Base-by-base conservation (phyloP, 2,113 vertebrate genomes). In the Lophura nycthemera region DNA sequence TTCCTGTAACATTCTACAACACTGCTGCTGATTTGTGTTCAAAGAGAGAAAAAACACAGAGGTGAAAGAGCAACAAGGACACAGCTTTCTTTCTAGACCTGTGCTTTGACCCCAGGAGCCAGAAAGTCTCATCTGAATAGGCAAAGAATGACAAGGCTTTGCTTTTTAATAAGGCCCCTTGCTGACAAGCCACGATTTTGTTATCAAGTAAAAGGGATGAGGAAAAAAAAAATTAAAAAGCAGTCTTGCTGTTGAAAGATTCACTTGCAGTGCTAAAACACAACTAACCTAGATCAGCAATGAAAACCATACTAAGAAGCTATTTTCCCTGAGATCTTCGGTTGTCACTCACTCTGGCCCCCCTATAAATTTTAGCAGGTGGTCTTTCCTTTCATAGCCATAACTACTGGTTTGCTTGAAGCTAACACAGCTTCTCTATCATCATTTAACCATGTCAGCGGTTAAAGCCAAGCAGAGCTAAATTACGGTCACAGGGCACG, bases 151-250 rank as follows among this genome's bases (percentile, higher is more conserved):
- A 85, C 50, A 76, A 88, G 70, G 45, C 29, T 90, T 90, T 81
- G 47, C 57, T 19, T 91, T 90, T 80, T 89, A 95, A 96, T 95
- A 91, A 89, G 83, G 34, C 27, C 60, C 30, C 43, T 71, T 83
- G 88, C 32, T 95, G 91, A 95, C 86, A 93, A 93, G 83, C 30
- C 73, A 73, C 1, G 0, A 48, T 73, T 77, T 88, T 80, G 63
- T 69, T 83, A 88, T 38, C 48, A 90, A 79, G 56, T 29, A 57
- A 25, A 45, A 4, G 11, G 54, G 57, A 88, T 86, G 80, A 74
- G 59, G 54, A 34, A 95, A 57, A 63, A 47, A 19, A 12, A 0
- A 70, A 40, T 70, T 34, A 4, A 54, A 47, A 96, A 59, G 45
- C 59, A 86, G 7, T 66, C 69, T 77, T 52, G 54, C 42, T 72